These are phyloP conservation scores for Himalopsyche kuldschensis DNA, from an alignment of 2,888 invertebrate species.

Conservation along the genomic window DNA sequence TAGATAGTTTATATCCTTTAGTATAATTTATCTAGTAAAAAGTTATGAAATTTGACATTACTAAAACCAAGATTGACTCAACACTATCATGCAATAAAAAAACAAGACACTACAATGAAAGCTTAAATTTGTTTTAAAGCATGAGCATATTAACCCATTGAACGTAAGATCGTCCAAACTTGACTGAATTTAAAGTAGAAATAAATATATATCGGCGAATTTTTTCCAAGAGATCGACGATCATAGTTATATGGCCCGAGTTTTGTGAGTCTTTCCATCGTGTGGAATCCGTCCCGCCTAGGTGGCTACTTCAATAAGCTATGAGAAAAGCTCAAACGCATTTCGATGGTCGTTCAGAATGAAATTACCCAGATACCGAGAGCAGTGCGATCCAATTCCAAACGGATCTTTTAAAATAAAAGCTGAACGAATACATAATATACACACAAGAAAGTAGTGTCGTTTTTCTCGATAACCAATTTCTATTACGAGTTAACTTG, in stretches of 20 bases:
- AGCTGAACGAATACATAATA: too few species aligned
- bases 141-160: not conserved
- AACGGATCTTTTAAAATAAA: not conserved
- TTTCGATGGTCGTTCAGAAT: not conserved
- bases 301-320: not conserved
- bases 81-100: too few species aligned
- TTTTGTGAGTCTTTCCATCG: not conserved
- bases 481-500: too few species aligned
- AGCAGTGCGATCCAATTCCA: not conserved
- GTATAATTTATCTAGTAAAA: too few species aligned
- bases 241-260: not conserved
- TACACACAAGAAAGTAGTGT: too few species aligned
- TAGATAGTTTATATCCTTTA: too few species aligned
- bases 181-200: not conserved
- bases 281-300: not conserved
- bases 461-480: too few species aligned
- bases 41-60: too few species aligned
- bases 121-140: not conserved
- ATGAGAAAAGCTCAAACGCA: not conserved
- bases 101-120: not conserved
- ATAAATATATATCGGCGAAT: not conserved
- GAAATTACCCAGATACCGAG: not conserved
- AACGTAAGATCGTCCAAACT: not conserved
- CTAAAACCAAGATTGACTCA: too few species aligned
- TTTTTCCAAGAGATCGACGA: not conserved